Conservation (phyloP, 53 echinoderm and acorn worm species). For the Crossaster papposus region DNA sequence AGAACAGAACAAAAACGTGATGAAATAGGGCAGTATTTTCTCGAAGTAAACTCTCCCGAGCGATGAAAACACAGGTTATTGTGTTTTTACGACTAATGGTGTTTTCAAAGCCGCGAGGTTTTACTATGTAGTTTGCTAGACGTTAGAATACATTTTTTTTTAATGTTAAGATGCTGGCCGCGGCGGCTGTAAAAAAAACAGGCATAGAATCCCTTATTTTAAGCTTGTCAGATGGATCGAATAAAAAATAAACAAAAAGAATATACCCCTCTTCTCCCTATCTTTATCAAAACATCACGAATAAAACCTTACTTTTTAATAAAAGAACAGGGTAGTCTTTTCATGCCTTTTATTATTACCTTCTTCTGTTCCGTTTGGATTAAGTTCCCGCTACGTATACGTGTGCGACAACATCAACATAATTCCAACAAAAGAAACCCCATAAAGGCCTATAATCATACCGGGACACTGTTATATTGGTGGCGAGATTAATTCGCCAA, state of each 20-base stretch:
- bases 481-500: not conserved
- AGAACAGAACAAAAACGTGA: too few species aligned
- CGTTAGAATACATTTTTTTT: too few species aligned
- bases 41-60: not conserved
- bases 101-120: slow-evolving; percentile 17
- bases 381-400: not conserved
- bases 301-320: not conserved
- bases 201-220: not conserved
- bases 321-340: not conserved
- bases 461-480: slow-evolving; percentile 11
- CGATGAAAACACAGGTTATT: not conserved
- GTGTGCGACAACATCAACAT: not conserved
- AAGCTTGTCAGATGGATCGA: not conserved
- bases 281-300: slow-evolving; percentile 12
- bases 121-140: not conserved
- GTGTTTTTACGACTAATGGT: slow-evolving; percentile 42
- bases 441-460: not conserved
- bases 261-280: not conserved
- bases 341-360: not conserved
- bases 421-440: not conserved
- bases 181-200: slow-evolving; percentile 39
- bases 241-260: not conserved
- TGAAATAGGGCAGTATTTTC: not conserved
- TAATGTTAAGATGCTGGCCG: slow-evolving; percentile 5
- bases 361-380: too few species aligned